Evolutionary conservation across 2,113 vertebrate species (phyloP).

Genomic region (Apeltes quadracus): DNA sequence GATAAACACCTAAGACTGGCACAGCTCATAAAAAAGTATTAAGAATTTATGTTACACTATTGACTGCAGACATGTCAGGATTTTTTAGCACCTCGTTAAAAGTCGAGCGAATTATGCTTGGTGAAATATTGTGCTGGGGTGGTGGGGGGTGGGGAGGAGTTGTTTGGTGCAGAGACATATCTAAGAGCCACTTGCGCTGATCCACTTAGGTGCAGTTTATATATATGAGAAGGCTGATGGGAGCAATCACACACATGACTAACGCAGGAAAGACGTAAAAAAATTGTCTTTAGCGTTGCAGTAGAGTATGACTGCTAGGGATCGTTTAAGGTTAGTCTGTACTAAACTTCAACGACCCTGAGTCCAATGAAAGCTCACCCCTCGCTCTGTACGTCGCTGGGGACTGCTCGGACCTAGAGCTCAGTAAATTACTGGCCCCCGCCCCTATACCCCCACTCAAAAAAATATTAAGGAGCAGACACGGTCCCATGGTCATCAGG

Average conservation of each 20-base stretch:
- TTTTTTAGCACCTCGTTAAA: conserved; percentile 80
- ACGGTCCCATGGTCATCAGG: conserved; percentile 36
- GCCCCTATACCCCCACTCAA: not conserved
- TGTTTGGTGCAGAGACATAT: conserved; percentile 46
- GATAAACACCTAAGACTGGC: conserved; percentile 65
- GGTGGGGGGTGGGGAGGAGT: conserved; percentile 7
- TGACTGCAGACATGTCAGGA: conserved; percentile 61
- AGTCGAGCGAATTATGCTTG: conserved; percentile 74
- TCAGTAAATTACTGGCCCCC: conserved; percentile 42
- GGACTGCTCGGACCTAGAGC: conserved; percentile 37
- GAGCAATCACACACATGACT: conserved; percentile 36
- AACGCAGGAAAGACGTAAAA: conserved; percentile 25
- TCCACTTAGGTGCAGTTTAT: conserved; percentile 49
- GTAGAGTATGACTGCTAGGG: conserved; percentile 14
- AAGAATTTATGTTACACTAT: conserved; percentile 67
- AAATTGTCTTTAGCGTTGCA: conserved; percentile 24
- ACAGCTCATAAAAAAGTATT: conserved; percentile 67
- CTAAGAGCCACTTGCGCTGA: conserved; percentile 43
- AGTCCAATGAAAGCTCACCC: conserved; percentile 45
- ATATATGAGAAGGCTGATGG: conserved; percentile 37
- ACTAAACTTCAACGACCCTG: conserved; percentile 33
- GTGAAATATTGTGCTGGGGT: conserved; percentile 64
- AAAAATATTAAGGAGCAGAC: conserved; percentile 44
- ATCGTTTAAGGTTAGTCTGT: conserved; percentile 30
- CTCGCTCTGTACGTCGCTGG: conserved; percentile 33